Conservation (phyloP, 2,797 vertebrate genomes). For the Brachyrhaphis roseni region DNA sequence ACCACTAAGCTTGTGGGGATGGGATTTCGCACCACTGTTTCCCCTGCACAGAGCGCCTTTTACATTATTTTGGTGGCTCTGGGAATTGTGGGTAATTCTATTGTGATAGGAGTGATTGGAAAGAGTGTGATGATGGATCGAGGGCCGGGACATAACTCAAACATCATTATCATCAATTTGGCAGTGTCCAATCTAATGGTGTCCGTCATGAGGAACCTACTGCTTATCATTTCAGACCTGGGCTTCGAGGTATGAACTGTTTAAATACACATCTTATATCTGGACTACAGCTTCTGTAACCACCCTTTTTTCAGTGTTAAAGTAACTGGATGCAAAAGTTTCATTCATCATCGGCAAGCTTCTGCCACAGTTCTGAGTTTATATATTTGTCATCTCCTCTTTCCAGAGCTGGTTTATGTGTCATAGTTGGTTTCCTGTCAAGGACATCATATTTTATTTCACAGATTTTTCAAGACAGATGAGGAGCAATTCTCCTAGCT, state of each 20-base stretch:
- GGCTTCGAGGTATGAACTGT: slow-evolving; percentile 72
- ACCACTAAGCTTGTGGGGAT: slow-evolving; percentile 48
- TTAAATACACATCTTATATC: not conserved
- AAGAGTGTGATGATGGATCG: slow-evolving; percentile 63
- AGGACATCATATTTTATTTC: not conserved
- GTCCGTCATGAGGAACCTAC: slow-evolving; percentile 76
- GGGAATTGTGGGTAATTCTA: slow-evolving; percentile 78
- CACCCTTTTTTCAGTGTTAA: not conserved
- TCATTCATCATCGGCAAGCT: not conserved
- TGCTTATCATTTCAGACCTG: slow-evolving; percentile 78
- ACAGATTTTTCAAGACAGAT: not conserved
- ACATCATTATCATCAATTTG: slow-evolving; percentile 85
- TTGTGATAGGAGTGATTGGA: slow-evolving; percentile 77
- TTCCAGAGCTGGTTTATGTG: not conserved
- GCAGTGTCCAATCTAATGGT: slow-evolving; percentile 82
- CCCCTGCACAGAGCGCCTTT: slow-evolving; percentile 54
- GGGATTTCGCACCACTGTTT: slow-evolving; percentile 49
- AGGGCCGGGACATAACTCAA: slow-evolving; percentile 68
- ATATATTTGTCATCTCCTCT: not conserved
- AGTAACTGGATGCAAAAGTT: not conserved
- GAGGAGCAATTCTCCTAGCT: not conserved
- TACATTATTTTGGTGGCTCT: slow-evolving; percentile 78
- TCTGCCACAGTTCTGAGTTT: not conserved
- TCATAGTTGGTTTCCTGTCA: not conserved
- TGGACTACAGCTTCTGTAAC: not conserved